Evolutionary conservation across 1,140 invertebrate species (phyloP).

Genomic region (Drosophila dunni): DNA sequence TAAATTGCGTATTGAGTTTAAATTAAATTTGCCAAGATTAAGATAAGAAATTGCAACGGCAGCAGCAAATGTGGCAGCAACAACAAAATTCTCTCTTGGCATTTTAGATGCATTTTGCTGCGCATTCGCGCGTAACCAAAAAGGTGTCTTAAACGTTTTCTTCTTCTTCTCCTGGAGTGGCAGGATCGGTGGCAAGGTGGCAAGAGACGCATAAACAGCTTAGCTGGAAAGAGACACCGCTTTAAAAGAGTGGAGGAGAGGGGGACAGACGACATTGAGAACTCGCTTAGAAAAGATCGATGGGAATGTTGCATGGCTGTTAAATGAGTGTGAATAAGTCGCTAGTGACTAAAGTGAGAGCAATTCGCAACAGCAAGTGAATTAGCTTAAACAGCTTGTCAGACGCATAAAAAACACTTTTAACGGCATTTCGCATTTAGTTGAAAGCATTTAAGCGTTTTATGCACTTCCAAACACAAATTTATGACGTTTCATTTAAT

Average conservation of each 20-base stretch:
- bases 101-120: slow-evolving; percentile 43
- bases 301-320: slow-evolving; percentile 42
- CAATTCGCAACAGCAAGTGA: slow-evolving; percentile 11
- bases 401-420: background rate
- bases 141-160: slow-evolving; percentile 80
- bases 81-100: background rate
- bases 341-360: slow-evolving; percentile 9
- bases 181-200: background rate
- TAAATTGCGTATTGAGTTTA: slow-evolving; percentile 83
- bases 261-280: background rate
- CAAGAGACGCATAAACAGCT: slow-evolving; percentile 13
- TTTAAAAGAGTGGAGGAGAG: background rate
- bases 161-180: slow-evolving; percentile 2
- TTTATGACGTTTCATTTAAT: too few species aligned
- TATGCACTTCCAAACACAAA: too few species aligned
- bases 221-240: slow-evolving; percentile 12
- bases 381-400: slow-evolving; percentile 31
- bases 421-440: background rate
- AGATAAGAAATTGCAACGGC: slow-evolving; percentile 73
- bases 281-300: slow-evolving; percentile 43
- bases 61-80: slow-evolving; percentile 18
- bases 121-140: slow-evolving; percentile 67
- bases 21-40: slow-evolving; percentile 82
- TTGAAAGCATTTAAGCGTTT: background rate
- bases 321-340: slow-evolving; percentile 46